A percentile compares a stretch with the other conserved stretches of the same genome.
Conservation (phyloP, 2,113 vertebrate genomes). For the Thalassoma bifasciatum region DNA sequence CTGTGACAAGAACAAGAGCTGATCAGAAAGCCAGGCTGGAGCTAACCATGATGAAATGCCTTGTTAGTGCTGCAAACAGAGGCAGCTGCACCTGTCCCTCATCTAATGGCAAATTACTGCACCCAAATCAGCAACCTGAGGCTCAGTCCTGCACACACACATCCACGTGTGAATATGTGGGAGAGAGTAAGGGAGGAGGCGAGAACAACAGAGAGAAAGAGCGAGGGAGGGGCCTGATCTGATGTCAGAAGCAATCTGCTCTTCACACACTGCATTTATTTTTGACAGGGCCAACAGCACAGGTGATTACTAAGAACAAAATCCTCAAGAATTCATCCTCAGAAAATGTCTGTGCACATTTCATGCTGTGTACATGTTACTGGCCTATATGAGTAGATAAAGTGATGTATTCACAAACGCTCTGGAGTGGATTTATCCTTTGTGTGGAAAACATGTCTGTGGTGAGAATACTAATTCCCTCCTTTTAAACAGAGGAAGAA, state of each 20-base stretch:
- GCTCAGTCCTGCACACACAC: conserved; percentile 41
- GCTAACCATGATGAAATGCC: conserved; percentile 82
- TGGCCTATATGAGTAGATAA: neutral
- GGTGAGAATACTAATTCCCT: neutral
- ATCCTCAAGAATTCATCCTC: neutral
- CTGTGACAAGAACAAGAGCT: conserved; percentile 70
- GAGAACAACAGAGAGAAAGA: conserved; percentile 4
- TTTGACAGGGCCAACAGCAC: conserved; percentile 33
- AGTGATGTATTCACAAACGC: neutral
- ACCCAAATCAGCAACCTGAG: conserved; percentile 82
- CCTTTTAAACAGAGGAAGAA: neutral
- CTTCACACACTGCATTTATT: conserved; percentile 55
- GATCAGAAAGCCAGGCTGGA: conserved; percentile 66
- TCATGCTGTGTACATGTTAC: neutral
- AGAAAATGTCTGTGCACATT: neutral
- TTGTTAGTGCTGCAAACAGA: conserved; percentile 77
- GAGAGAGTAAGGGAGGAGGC: conserved; percentile 2
- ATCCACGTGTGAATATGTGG: neutral
- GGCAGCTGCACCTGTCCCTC: conserved; percentile 82
- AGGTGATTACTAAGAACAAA: conserved; percentile 44
- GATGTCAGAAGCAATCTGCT: conserved; percentile 63
- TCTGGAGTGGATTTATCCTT: neutral
- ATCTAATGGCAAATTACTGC: conserved; percentile 84
- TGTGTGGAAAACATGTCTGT: neutral
- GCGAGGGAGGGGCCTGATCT: conserved; percentile 28